These are phyloP conservation scores for Myrmecophaga tridactyla DNA, from an alignment of 2,113 vertebrate species.

Conservation along the genomic window DNA sequence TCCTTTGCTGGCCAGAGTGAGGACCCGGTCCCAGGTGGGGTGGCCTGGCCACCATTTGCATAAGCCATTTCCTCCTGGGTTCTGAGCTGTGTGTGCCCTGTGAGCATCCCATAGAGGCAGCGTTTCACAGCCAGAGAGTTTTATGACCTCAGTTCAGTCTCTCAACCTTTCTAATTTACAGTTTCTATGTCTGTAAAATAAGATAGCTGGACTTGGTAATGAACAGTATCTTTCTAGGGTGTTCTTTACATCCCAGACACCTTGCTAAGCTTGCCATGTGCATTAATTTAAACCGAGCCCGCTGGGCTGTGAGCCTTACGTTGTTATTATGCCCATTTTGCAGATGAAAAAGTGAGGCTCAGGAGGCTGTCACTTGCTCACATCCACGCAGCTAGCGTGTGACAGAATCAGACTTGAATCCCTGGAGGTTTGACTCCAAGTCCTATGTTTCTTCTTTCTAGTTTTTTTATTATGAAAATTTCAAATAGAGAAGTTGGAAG, in stretches of 20 bases:
- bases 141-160: background rate
- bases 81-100: background rate
- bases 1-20: slow-evolving; percentile 65
- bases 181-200: background rate
- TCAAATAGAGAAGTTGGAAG: background rate
- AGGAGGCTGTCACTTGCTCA: background rate
- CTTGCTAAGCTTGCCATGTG: background rate
- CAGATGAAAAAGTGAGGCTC: background rate
- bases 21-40: slow-evolving; percentile 59
- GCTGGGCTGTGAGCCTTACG: no score
- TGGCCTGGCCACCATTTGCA: slow-evolving; percentile 63
- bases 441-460: background rate
- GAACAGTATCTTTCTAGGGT: fast-evolving
- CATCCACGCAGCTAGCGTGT: background rate
- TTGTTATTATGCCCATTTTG: background rate
- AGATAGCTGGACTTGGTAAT: fast-evolving
- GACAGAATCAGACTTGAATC: background rate
- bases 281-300: no score
- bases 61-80: background rate
- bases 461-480: background rate
- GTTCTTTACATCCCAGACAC: fast-evolving
- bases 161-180: background rate
- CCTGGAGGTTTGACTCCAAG: background rate
- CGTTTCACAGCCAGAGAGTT: background rate
- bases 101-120: background rate